Evolutionary conservation across 2,888 invertebrate genomes (phyloP), one percentile per base, ranked within the genome.

Genomic region (Oligia strigilis): DNA sequence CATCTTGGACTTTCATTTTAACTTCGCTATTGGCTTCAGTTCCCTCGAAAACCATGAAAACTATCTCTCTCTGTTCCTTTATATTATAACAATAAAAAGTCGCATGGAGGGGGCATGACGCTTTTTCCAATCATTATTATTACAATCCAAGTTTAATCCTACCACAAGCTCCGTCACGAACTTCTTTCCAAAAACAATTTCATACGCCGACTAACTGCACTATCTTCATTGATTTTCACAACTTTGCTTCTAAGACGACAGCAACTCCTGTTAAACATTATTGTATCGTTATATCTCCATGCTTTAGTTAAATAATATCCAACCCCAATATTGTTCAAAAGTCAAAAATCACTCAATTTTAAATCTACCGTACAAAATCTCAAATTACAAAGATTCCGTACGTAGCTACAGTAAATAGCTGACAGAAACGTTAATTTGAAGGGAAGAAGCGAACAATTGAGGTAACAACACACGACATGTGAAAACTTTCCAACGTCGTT

Each of bases 391-490:
- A 80, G 69, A 75, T 29, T 82, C 52, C 14, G 43, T 52, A 66
- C 72, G 75, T 67, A 60, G 36, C 66, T 65, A 75, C 79, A 81
- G 49, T 84, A 85, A 81, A 84, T 81, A 84, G 76, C 55, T 75
- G 77, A 83, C 70, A 78, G 75, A 70, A 76, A 77, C 76, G 75
- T 82, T 81, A 84, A 83, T 88, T 84, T 87, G 75, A 83, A 86
- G 82, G 70, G 80, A 82, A 86, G 79, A 85, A 85, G 77, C 65
- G 78, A 78, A 86, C 85, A 87, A 86, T 89, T 90, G 82, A 83
- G 87, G 83, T 83, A 86, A 85, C 84, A 82, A 88, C 87, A 90
- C 87, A 88, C 85, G 87, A 89, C 87, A 87, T 89, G 88, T 84
- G 77, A 86, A 88, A 89, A 92, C 87, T 90, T 91, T 78, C 77